Base-by-base conservation (phyloP, 1,140 invertebrate species). In the Sitophilus oryzae region DNA sequence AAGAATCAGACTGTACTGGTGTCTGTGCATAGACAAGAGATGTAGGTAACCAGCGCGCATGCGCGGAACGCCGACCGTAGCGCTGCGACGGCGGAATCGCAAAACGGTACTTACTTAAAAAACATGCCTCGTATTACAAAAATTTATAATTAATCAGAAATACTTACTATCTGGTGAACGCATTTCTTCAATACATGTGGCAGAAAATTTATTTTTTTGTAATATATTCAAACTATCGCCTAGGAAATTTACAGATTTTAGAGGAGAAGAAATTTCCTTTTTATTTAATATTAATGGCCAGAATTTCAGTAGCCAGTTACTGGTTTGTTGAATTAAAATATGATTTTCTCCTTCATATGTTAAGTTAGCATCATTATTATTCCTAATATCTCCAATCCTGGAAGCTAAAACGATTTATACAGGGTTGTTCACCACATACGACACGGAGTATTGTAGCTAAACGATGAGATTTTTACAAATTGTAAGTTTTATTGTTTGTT, bases 301-400 rank as follows among this genome's bases (percentile, higher is more conserved):
- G 63, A 88, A 79, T 25, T 78, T 78, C 22, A 93, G 65, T 36
- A 94, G 74, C 86, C 88, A 92, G 71, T 97, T 97, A 68, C 88
- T 91, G 0, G 92, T 84, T 78, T 98, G 95, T 69, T 97, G 94
- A 8, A 93, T 81, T 4, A 98, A 76, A 35, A 98, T 91, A 73
- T 94, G 94, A 74, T 95, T 96, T 72, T 98, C 94, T 3, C 94
- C 95, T 76, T 98, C 94, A 65, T 96, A 97, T 0, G 93, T 97
- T 59, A 86, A 87, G 61, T 90, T 91, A 0, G 91, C 88, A 75
- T 98, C 94, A 73, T 95, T 85, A 70, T 94, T 87, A 73, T 85
- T 84, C 49, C 91, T 80, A 40, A 96, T 73, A 54, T 88, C 82
- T n/a, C 88, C 88, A 37, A 96, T 73, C 61, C 89, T 79, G 52